These are phyloP conservation scores for Caenorhabditis imperialis DNA, from an alignment of 2,888 invertebrate genomes.

Conservation along the genomic window DNA sequence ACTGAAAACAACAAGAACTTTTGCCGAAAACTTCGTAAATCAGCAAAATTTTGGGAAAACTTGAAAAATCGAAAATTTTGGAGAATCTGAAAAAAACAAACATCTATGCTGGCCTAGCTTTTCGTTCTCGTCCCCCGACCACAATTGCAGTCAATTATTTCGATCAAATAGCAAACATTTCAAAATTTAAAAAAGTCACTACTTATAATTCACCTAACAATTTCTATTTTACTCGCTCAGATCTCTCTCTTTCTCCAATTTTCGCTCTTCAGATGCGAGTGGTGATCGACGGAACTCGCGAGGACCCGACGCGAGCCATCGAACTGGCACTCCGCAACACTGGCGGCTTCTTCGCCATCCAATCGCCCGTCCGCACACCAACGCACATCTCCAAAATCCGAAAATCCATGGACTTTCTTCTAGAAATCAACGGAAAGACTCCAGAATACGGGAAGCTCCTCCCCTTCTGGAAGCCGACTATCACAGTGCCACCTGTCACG, in stretches of 20 bases:
- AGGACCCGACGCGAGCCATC: slow-evolving; percentile 5
- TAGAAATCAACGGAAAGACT: slow-evolving; percentile 13
- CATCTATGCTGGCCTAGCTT: no score
- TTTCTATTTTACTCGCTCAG: no score
- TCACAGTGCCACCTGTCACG: slow-evolving; percentile 8
- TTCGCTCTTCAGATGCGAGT: slow-evolving; percentile 23
- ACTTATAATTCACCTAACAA: no score
- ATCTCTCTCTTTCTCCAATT: no score
- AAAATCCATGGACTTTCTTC: slow-evolving; percentile 22
- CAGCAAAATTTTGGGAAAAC: no score
- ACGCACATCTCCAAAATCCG: slow-evolving; percentile 15
- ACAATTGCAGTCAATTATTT: no score
- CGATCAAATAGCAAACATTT: no score
- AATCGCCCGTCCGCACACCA: slow-evolving; percentile 20
- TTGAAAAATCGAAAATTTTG: no score
- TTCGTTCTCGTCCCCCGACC: no score
- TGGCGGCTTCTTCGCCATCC: slow-evolving; percentile 36
- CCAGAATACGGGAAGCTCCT: background rate
- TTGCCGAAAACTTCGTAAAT: background rate
- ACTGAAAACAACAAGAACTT: no score
- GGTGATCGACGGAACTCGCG: slow-evolving; percentile 17
- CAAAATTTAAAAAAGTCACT: no score
- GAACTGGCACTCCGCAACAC: slow-evolving; percentile 27
- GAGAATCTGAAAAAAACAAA: no score
- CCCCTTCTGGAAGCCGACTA: slow-evolving; percentile 15